Evolutionary conservation across 2,113 vertebrate genomes (phyloP).

Genomic region (Phoxinus phoxinus): DNA sequence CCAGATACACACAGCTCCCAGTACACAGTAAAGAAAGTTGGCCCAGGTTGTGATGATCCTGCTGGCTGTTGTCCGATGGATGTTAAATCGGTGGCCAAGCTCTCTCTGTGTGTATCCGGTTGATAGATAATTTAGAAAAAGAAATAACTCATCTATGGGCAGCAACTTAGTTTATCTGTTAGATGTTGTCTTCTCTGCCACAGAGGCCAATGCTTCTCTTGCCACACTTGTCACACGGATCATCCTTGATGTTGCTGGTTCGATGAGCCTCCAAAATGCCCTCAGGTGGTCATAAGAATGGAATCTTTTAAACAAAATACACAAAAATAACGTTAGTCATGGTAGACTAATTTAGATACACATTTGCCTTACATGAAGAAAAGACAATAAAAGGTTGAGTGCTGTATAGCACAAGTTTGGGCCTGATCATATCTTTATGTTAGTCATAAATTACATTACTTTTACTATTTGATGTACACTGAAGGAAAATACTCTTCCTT

Average conservation of each 20-base stretch:
- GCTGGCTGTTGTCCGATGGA: conserved; percentile 29
- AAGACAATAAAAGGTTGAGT: too few relatives aligned
- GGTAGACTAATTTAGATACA: background rate
- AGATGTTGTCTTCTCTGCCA: background rate
- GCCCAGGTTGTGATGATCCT: conserved; percentile 37
- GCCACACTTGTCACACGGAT: background rate
- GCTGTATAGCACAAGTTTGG: too few relatives aligned
- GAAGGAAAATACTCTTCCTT: too few relatives aligned
- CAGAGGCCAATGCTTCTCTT: background rate
- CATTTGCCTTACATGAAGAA: background rate
- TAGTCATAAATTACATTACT: conserved; percentile 8
- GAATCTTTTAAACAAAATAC: background rate
- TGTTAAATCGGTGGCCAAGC: conserved; percentile 25
- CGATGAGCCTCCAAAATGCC: conserved; percentile 23
- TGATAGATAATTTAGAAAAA: too few relatives aligned
- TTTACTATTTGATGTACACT: background rate
- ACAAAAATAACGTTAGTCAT: background rate
- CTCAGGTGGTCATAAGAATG: conserved; percentile 2
- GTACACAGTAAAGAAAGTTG: conserved; percentile 39
- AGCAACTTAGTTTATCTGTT: background rate
- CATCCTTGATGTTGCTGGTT: conserved; percentile 25
- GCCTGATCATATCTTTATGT: too few relatives aligned
- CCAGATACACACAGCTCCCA: conserved; percentile 31
- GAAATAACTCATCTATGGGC: too few relatives aligned
- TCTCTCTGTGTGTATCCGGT: conserved; percentile 34